Conservation (phyloP, 1,140 invertebrate genomes). For the Ostrea edulis region DNA sequence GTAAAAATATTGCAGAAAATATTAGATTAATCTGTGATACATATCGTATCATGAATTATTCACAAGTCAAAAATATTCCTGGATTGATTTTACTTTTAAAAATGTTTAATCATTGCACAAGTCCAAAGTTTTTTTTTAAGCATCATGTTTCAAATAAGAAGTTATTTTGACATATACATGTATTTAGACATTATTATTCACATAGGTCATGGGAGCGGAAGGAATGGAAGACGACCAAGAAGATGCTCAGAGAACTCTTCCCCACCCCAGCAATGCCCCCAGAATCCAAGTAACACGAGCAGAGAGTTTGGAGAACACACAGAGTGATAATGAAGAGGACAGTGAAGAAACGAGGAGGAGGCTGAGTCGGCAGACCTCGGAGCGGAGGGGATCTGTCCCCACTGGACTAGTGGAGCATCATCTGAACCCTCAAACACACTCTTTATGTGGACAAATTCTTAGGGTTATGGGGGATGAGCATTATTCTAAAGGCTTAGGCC, state of each 20-base stretch:
- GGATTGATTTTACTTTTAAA: no score
- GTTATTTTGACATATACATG: no score
- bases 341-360: not conserved
- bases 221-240: slow-evolving; percentile 39
- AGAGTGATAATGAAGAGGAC: not conserved
- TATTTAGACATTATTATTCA: no score
- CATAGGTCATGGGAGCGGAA: slow-evolving; percentile 17
- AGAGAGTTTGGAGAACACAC: not conserved
- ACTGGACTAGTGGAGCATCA: slow-evolving; percentile 55
- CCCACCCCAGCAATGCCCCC: slow-evolving; percentile 35
- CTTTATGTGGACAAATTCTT: slow-evolving; percentile 59
- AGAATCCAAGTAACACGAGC: not conserved
- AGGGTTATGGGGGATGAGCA: slow-evolving; percentile 63
- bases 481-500: slow-evolving; percentile 60
- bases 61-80: no score
- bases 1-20: no score
- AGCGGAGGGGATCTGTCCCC: slow-evolving; percentile 51
- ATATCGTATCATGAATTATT: no score
- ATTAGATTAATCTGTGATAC: no score
- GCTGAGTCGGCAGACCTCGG: not conserved
- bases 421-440: slow-evolving; percentile 48
- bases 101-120: no score
- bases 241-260: slow-evolving; percentile 2
- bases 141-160: no score
- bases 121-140: no score